Percentiles rank a stretch among this genome's conserved stretches.
phyloP scores from a whole-genome alignment of 2,113 vertebrate species.

The Passer montanus region DNA sequence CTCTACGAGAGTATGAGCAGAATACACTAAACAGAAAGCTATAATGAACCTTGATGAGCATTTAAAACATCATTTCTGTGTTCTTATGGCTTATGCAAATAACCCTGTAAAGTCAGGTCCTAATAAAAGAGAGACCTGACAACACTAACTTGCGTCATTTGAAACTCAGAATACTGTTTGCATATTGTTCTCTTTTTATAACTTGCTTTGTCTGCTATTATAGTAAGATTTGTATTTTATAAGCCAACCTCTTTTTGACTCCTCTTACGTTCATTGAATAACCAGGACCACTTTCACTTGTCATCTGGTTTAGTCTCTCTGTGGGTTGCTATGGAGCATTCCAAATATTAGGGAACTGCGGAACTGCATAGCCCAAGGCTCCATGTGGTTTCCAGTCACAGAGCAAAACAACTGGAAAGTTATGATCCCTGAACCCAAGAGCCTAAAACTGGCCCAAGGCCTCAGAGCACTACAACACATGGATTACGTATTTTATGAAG shows the following conservation, averaged over 20 bases:
- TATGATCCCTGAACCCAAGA: neutral
- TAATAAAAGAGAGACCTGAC: neutral
- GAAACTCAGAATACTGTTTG: neutral
- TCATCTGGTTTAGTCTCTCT: slow-evolving; percentile 11
- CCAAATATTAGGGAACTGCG: slow-evolving; percentile 72
- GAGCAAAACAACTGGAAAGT: slow-evolving; percentile 51
- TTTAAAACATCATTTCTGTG: neutral
- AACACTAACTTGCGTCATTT: neutral
- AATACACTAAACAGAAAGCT: neutral
- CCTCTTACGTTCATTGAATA: neutral
- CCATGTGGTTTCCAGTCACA: slow-evolving; percentile 3
- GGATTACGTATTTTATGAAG: neutral
- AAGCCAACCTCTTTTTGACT: neutral
- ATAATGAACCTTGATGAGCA: neutral
- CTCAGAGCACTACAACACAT: neutral
- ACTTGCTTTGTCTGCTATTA: neutral
- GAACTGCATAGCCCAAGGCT: neutral
- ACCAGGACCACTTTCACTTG: slow-evolving; percentile 15
- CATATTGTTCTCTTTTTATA: neutral
- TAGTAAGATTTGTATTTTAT: neutral
- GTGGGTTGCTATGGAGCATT: slow-evolving; percentile 65
- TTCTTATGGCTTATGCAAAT: neutral
- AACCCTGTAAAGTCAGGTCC: neutral
- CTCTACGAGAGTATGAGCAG: neutral
- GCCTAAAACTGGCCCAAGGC: neutral